phyloP scores from a whole-genome alignment of 2,888 invertebrate species.

The Hylaea fasciaria region DNA sequence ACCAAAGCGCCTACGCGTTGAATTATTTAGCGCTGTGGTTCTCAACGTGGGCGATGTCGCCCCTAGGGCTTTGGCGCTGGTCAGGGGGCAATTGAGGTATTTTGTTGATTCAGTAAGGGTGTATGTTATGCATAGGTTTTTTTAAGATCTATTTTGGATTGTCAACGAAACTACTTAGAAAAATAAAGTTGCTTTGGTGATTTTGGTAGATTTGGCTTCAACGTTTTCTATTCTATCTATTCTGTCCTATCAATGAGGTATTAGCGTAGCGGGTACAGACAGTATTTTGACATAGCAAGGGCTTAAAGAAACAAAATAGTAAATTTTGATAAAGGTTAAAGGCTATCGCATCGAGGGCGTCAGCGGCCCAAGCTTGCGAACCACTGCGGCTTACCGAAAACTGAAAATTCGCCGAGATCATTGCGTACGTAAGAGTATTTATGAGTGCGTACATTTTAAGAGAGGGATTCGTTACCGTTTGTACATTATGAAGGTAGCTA shows the following conservation, averaged over 20 bases:
- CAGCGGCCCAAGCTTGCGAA: slow-evolving; percentile 15
- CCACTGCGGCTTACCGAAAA: slow-evolving; percentile 70
- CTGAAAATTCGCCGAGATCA: slow-evolving; percentile 80
- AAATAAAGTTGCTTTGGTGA: no score
- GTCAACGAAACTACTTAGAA: no score
- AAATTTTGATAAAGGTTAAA: no score
- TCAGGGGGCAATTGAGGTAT: background rate
- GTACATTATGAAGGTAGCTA: slow-evolving; percentile 82
- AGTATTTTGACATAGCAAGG: no score
- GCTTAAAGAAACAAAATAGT: no score
- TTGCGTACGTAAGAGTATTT: slow-evolving; percentile 67
- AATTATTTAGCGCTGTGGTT: slow-evolving; percentile 38
- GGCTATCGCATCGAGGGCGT: background rate
- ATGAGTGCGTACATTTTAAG: slow-evolving; percentile 75
- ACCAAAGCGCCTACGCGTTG: slow-evolving; percentile 42
- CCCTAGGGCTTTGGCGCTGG: background rate
- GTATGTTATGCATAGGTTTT: background rate
- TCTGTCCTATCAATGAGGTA: no score
- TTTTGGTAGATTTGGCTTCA: no score
- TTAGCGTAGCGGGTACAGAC: no score
- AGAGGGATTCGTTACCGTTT: slow-evolving; percentile 75
- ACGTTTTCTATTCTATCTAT: no score
- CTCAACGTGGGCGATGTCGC: slow-evolving; percentile 20
- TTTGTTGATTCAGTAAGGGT: no score
- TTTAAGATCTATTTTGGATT: background rate